Percentiles rank a stretch among this genome's conserved stretches.
Evolutionary conservation across 2,113 vertebrate genomes (phyloP).

Genomic region (Triplophysa siluroides): DNA sequence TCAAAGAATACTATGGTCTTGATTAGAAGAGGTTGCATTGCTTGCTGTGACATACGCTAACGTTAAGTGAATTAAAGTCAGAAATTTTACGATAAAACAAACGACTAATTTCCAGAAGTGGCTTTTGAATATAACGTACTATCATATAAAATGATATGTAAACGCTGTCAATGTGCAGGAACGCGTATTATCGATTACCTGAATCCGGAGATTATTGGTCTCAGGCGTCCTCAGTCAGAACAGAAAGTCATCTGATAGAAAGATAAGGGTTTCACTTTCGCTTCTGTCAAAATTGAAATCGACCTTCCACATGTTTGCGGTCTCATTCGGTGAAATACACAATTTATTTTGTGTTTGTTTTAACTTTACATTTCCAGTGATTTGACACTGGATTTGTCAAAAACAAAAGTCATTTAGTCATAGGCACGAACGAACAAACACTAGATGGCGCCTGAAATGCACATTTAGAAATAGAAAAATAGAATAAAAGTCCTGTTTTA

Average conservation of each 20-base stretch:
- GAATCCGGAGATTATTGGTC: not conserved
- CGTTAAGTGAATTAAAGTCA: too few relatives aligned
- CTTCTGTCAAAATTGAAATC: not conserved
- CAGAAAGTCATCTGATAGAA: not conserved
- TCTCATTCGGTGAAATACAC: not conserved
- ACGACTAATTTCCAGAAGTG: not conserved
- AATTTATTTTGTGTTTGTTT: not conserved
- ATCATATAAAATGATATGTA: not conserved
- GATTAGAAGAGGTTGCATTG: too few relatives aligned
- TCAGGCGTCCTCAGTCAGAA: not conserved
- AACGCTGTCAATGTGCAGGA: not conserved
- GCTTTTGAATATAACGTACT: not conserved
- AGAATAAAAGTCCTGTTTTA: too few relatives aligned
- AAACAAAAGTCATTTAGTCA: too few relatives aligned
- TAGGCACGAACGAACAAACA: not conserved
- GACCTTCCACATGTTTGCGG: not conserved
- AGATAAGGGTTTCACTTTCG: conserved; percentile 45
- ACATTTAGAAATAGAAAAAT: not conserved
- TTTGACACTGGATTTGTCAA: too few relatives aligned
- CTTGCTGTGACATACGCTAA: not conserved
- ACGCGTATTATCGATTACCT: not conserved
- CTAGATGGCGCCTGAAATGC: conserved; percentile 1
- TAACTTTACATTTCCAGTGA: not conserved
- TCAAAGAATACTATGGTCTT: too few relatives aligned
- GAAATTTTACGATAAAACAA: not conserved